Conservation (phyloP, 2,888 invertebrate species). For the Plebejus anna region DNA sequence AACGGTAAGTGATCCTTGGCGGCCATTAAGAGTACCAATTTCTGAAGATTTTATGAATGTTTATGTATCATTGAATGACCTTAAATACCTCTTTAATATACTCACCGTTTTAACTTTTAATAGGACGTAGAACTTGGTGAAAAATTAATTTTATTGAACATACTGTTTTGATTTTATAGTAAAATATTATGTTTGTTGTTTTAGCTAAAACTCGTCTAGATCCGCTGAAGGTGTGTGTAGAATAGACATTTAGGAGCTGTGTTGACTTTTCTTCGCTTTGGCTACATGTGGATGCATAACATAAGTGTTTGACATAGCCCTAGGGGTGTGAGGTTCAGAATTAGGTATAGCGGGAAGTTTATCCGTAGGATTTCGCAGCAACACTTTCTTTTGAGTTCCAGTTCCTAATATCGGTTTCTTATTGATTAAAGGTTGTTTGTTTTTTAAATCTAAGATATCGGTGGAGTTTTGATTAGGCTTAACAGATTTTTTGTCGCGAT, state of each 20-base stretch:
- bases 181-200: background rate
- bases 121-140: background rate
- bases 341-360: conserved; percentile 85
- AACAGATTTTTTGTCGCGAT: conserved; percentile 68
- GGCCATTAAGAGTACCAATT: too few species aligned
- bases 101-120: background rate
- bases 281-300: conserved; percentile 77
- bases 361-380: conserved; percentile 86
- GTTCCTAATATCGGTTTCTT: conserved; percentile 85
- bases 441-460: conserved; percentile 69
- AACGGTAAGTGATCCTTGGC: background rate
- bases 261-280: conserved; percentile 69
- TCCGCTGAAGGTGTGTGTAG: background rate
- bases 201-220: background rate
- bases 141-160: background rate
- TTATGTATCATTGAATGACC: background rate
- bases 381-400: conserved; percentile 76
- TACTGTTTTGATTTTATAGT: background rate
- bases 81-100: background rate
- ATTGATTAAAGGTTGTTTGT: conserved; percentile 72
- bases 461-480: conserved; percentile 69
- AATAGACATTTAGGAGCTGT: conserved; percentile 63
- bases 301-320: conserved; percentile 86
- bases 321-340: conserved; percentile 74
- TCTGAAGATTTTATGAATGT: too few species aligned